These are phyloP conservation scores for Rhabditoides inermis DNA, from an alignment of 2,888 invertebrate genomes.

Conservation along the genomic window DNA sequence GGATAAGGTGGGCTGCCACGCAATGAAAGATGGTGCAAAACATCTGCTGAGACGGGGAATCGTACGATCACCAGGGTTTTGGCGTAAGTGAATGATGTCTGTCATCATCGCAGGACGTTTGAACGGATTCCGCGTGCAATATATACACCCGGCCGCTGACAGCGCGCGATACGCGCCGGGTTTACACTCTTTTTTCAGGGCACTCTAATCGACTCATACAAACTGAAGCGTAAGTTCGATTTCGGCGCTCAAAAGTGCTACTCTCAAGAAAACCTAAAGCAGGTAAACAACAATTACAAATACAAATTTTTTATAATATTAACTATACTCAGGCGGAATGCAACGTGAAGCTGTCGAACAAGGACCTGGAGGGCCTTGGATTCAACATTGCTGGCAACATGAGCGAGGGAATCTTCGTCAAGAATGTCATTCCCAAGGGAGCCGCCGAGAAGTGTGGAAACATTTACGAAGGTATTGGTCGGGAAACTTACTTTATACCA, in stretches of 20 bases:
- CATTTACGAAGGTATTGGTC: conserved; percentile 75
- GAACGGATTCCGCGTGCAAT: no score
- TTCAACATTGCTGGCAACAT: conserved; percentile 65
- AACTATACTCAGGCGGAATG: conserved; percentile 16
- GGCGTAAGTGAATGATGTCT: no score
- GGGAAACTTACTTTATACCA: conserved; percentile 2
- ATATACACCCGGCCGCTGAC: no score
- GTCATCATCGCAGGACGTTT: no score
- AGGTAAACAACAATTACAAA: not conserved
- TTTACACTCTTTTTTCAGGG: conserved; percentile 12
- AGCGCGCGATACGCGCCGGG: no score
- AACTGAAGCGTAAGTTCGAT: conserved; percentile 22
- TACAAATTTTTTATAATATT: not conserved
- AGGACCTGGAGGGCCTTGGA: conserved; percentile 32
- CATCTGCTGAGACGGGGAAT: no score
- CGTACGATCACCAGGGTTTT: no score
- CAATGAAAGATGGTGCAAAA: no score
- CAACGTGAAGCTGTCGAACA: conserved; percentile 23
- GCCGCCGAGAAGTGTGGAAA: conserved; percentile 77
- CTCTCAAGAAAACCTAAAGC: not conserved
- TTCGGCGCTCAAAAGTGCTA: not conserved
- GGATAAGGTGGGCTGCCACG: no score
- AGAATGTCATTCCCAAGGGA: conserved; percentile 75
- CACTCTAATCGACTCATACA: conserved; percentile 40
- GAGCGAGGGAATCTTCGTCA: conserved; percentile 78